Evolutionary conservation across 2,113 vertebrate genomes (phyloP).

Genomic region (Alexandromys fortis): DNA sequence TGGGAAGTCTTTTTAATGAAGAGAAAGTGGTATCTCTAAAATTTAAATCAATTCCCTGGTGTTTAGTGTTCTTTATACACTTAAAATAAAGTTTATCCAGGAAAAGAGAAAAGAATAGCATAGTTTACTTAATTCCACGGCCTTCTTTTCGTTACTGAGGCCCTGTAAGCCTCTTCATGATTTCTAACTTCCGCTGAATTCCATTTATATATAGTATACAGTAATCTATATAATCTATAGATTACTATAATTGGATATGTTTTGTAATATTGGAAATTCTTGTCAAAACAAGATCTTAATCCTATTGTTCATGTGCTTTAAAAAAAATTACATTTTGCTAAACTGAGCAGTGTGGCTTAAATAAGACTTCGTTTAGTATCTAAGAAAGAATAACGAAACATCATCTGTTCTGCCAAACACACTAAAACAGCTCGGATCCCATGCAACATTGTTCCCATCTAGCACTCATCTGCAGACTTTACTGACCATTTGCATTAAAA

Average conservation of each 20-base stretch:
- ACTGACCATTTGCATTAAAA: neutral
- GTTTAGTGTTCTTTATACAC: neutral
- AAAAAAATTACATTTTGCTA: conserved; percentile 1
- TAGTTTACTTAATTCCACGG: neutral
- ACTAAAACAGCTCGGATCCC: neutral
- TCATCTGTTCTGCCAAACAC: neutral
- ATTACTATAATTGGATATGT: conserved; percentile 1
- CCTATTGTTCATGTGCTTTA: neutral
- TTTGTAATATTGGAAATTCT: conserved; percentile 17
- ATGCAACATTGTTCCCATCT: neutral
- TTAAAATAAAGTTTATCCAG: conserved; percentile 7
- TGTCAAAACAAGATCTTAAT: conserved; percentile 41
- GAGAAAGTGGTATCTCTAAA: neutral
- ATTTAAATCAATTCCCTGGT: conserved; percentile 44
- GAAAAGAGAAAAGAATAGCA: neutral
- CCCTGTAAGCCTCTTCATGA: neutral
- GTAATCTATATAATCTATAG: neutral
- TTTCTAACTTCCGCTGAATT: neutral
- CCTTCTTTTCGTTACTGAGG: neutral
- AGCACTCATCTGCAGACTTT: neutral
- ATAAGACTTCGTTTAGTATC: conserved; percentile 29
- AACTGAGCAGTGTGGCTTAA: neutral
- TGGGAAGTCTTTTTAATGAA: neutral
- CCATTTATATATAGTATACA: neutral
- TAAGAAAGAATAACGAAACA: conserved; percentile 5